Base-by-base conservation (phyloP, 2,113 vertebrate genomes). In the Oryctolagus cuniculus region DNA sequence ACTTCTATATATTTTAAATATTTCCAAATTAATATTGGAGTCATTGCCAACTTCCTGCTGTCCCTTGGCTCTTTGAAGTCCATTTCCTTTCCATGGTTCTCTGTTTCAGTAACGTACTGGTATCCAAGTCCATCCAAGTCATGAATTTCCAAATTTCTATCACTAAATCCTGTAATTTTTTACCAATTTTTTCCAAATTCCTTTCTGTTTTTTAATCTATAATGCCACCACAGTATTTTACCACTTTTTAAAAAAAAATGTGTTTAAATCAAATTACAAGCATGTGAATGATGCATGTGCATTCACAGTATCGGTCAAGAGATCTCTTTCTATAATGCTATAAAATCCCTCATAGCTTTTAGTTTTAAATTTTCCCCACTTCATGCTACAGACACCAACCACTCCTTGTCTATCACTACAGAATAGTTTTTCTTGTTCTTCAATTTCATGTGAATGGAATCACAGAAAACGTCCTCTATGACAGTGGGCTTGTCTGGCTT, bases 321-420 rank as follows among this genome's bases (percentile, higher is more conserved):
- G 29, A 11, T 31, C 77, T 87, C 8, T 22, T 64, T 63, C 11
- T 27, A 16, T 49, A 3, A 22, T 8, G 24, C 34, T 69, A 44
- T 67, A 83, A 73, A n/a, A 38, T 29, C 13, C 13, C 55, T 77
- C 21, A 10, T 19, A 21, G 12, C 1, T 58, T 53, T 74, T 49
- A 64, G 34, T 11, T 7, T 84, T 73, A 16, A 87, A 31, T 25
- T 67, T 74, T 6, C 13, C 15, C 3, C 3, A 31, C 19, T 2
- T 2, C 0, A 21, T 0, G 2, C 2, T 10, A 10, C 53, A 29
- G 10, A 16, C 10, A 58, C 82, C 6, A 63, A 64, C 2, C 16
- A 34, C 13, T 74, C 36, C 78, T 19, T 31, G 58, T 87, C 13
- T 87, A 10, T 36, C 34, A 72, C 13, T 83, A 4, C 24, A 19